Evolutionary conservation across 2,797 vertebrate genomes (phyloP).

Genomic region (Cetoscarus ocellatus): DNA sequence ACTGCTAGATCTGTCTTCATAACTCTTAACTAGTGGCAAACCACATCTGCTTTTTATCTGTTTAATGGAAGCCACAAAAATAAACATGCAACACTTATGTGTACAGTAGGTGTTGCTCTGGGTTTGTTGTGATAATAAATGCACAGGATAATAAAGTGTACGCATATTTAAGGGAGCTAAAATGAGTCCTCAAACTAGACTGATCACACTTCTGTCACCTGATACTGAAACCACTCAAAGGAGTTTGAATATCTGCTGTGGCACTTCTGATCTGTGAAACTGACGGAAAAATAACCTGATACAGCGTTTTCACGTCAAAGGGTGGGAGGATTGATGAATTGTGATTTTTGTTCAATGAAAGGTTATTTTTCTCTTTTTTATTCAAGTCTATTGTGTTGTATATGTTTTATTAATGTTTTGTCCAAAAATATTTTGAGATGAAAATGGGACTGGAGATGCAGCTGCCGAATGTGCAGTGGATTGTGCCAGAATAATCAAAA

Average conservation of each 20-base stretch:
- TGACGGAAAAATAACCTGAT: not conserved
- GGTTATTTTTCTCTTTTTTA: conserved; percentile 48
- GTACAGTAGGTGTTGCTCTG: conserved; percentile 1
- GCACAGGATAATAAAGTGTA: not conserved
- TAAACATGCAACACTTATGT: conserved; percentile 11
- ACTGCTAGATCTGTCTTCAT: not conserved
- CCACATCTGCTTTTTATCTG: not conserved
- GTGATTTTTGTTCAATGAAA: conserved; percentile 49
- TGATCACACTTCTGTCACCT: conserved; percentile 13
- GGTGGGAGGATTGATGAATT: conserved; percentile 41
- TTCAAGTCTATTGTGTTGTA: conserved; percentile 43
- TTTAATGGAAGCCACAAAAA: conserved; percentile 20
- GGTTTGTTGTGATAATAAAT: not conserved
- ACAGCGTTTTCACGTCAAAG: conserved; percentile 16
- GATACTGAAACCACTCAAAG: conserved; percentile 29
- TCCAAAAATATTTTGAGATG: conserved; percentile 28
- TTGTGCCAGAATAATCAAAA: conserved; percentile 9
- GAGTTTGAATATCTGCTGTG: conserved; percentile 57
- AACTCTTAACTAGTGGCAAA: not conserved
- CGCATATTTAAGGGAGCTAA: not conserved
- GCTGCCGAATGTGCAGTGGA: conserved; percentile 19
- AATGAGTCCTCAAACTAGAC: not conserved
- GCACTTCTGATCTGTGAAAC: conserved; percentile 57
- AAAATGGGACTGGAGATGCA: conserved; percentile 10
- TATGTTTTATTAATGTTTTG: conserved; percentile 38